Percentiles rank a stretch among this genome's conserved stretches.
phyloP scores from a whole-genome alignment of 53 echinoderm and acorn worm species.

The Arbacia lixula region DNA sequence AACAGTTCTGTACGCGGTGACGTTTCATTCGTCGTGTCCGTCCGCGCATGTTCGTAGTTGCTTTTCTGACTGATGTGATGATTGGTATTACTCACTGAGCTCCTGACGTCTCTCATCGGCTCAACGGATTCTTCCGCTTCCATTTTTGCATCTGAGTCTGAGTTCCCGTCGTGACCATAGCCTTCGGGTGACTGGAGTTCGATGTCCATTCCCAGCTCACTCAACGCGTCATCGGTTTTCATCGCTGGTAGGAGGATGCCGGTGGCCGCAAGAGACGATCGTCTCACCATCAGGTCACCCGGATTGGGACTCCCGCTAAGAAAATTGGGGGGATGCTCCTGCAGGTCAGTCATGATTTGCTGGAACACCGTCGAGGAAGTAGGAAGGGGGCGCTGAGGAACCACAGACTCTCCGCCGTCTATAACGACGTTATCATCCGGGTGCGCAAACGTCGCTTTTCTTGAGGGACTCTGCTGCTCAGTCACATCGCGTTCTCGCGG shows the following conservation, averaged over 20 bases:
- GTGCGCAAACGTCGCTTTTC: neutral
- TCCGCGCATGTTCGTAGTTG: too few species aligned
- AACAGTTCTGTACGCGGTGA: too few species aligned
- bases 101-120: neutral
- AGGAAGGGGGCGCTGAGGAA: conserved; percentile 9
- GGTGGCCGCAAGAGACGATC: conserved; percentile 44
- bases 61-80: neutral
- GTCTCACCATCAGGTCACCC: conserved; percentile 62
- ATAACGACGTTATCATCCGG: neutral
- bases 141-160: neutral
- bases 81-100: neutral
- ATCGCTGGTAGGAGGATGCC: neutral
- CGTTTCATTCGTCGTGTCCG: too few species aligned
- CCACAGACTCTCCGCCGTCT: too few species aligned
- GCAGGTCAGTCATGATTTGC: conserved; percentile 35
- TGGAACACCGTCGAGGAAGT: conserved; percentile 43
- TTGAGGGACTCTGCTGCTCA: neutral
- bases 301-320: neutral
- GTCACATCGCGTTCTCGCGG: too few species aligned
- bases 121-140: neutral
- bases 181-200: neutral
- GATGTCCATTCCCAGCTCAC: neutral
- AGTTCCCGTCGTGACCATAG: neutral
- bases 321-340: neutral
- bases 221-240: conserved; percentile 9